Evolutionary conservation across 1,140 invertebrate genomes (phyloP).

Genomic region (Heliconius hewitsoni): DNA sequence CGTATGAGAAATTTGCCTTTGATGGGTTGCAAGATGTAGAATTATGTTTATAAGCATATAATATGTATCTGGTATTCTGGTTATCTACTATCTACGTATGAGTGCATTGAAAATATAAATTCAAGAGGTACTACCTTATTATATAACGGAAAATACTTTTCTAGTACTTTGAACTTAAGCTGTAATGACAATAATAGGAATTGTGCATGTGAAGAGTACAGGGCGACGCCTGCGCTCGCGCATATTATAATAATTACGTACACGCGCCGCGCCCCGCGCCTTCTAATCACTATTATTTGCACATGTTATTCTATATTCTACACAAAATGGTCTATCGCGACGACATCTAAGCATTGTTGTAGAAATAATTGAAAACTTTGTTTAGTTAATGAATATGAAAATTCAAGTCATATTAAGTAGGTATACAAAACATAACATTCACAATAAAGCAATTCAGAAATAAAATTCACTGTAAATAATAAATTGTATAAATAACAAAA

Average conservation of each 20-base stretch:
- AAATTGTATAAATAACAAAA: too few relatives aligned
- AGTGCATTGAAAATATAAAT: neutral
- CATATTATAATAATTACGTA: conserved; percentile 74
- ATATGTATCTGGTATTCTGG: too few relatives aligned
- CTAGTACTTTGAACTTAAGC: conserved; percentile 7
- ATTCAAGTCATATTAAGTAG: neutral
- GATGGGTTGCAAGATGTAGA: too few relatives aligned
- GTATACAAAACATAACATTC: neutral
- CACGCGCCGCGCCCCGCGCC: conserved; percentile 61
- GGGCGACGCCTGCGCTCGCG: conserved; percentile 55
- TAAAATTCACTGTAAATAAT: too few relatives aligned
- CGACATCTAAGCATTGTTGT: conserved; percentile 56
- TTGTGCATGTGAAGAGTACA: conserved; percentile 44
- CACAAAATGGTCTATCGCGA: conserved; percentile 66
- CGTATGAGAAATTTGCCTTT: too few relatives aligned
- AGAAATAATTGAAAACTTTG: conserved; percentile 38
- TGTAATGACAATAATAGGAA: conserved; percentile 55
- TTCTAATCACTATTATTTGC: conserved; percentile 77
- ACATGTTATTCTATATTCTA: conserved; percentile 74
- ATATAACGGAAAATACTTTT: neutral
- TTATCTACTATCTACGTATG: neutral
- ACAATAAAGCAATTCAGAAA: neutral
- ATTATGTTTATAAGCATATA: too few relatives aligned
- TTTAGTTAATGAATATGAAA: conserved; percentile 26
- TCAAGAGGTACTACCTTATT: neutral